These are phyloP conservation scores for Halichondria panicea DNA, from an alignment of 37 sponge, comb jelly and placozoan species.

Conservation along the genomic window DNA sequence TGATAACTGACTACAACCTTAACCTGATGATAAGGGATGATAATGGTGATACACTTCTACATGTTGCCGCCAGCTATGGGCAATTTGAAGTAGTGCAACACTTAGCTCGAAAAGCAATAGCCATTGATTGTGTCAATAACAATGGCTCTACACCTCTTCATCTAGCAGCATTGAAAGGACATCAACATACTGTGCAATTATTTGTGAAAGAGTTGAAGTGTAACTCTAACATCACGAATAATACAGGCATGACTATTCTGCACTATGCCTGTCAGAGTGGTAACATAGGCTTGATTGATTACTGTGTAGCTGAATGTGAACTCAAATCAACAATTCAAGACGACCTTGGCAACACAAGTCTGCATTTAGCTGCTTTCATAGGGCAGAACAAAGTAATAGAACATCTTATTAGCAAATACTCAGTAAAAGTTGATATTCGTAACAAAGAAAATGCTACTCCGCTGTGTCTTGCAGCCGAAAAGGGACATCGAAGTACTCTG, in stretches of 20 bases:
- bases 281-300: not conserved
- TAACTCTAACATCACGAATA: not conserved
- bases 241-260: not conserved
- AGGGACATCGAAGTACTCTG: not conserved
- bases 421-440: not conserved
- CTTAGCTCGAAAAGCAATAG: not conserved
- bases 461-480: not conserved
- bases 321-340: not conserved
- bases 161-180: not conserved
- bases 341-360: not conserved
- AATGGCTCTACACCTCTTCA: not conserved
- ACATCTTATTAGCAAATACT: not conserved
- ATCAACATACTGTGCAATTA: too few species aligned
- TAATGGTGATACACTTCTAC: slow-evolving; percentile 12
- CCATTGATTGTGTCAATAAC: not conserved
- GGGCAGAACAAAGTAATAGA: not conserved
- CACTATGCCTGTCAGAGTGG: slow-evolving; percentile 1
- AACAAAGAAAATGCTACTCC: not conserved
- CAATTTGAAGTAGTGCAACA: not conserved
- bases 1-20: too few species aligned
- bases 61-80: slow-evolving; percentile 1
- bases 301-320: not conserved
- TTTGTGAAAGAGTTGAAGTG: not conserved
- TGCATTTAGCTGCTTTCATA: not conserved
- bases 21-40: not conserved